A percentile compares a stretch with the other conserved stretches of the same genome.
Conservation (phyloP, 2,888 invertebrate genomes). For the Papilio gigon region DNA sequence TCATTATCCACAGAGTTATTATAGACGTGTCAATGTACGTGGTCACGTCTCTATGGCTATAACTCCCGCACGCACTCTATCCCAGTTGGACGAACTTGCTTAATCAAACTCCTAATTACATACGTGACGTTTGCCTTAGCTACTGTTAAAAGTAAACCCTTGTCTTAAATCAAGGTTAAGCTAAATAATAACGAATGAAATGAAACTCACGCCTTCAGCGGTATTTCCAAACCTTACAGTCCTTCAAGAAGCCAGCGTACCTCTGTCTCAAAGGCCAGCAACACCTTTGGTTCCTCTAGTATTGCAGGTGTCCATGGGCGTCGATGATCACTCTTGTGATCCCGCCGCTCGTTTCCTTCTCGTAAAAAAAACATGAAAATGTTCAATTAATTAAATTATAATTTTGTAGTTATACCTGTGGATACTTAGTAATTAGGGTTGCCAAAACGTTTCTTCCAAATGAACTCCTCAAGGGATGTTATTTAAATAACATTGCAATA, state of each 20-base stretch:
- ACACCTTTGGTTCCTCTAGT: too few relatives aligned
- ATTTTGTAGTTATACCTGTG: too few relatives aligned
- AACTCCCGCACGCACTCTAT: conserved; percentile 57
- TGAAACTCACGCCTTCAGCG: neutral
- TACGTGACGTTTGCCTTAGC: conserved; percentile 60
- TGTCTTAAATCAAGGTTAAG: neutral
- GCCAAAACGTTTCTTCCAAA: neutral
- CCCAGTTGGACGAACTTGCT: conserved; percentile 69
- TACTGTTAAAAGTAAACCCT: neutral
- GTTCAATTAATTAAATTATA: neutral
- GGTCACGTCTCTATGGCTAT: conserved; percentile 37
- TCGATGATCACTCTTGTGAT: too few relatives aligned
- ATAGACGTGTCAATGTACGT: conserved; percentile 18
- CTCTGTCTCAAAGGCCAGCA: too few relatives aligned
- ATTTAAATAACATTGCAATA: too few relatives aligned
- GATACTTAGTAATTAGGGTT: neutral
- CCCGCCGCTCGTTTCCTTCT: too few relatives aligned
- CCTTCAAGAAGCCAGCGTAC: too few relatives aligned
- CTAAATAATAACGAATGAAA: neutral
- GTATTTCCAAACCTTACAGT: too few relatives aligned
- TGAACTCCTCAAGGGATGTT: too few relatives aligned
- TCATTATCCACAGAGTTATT: neutral
- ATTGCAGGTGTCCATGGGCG: too few relatives aligned
- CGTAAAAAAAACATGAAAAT: too few relatives aligned
- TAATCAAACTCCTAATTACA: conserved; percentile 61